Evolutionary conservation across 2,113 vertebrate species (phyloP).

Genomic region (Zosterops lateralis): DNA sequence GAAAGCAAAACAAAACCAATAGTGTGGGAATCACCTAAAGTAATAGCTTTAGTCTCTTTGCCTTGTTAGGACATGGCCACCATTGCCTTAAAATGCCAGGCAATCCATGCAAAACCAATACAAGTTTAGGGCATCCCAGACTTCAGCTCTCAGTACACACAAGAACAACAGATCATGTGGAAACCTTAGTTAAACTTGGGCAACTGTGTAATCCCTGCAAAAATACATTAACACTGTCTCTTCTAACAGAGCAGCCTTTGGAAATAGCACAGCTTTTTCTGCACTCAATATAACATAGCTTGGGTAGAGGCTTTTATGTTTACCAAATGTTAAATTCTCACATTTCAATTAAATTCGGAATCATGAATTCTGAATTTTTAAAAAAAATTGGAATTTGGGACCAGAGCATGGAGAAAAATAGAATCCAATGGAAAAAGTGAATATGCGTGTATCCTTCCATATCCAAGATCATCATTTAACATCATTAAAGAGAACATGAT

Average conservation of each 20-base stretch:
- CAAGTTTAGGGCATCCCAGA: background rate
- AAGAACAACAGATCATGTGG: background rate
- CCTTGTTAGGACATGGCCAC: background rate
- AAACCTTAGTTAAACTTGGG: background rate
- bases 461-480: background rate
- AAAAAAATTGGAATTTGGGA: background rate
- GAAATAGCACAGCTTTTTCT: background rate
- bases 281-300: rapidly evolving
- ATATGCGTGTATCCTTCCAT: background rate
- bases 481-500: background rate
- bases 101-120: background rate
- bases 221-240: background rate
- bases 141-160: background rate
- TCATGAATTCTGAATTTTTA: background rate
- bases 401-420: background rate
- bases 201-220: background rate
- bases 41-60: background rate
- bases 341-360: background rate
- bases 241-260: background rate
- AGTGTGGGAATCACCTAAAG: background rate
- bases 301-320: background rate
- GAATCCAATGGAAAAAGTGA: background rate
- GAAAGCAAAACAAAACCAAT: background rate
- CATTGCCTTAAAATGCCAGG: background rate
- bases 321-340: background rate